Base-by-base conservation (phyloP, 2,888 invertebrate genomes). In the Cephus pygmeus region DNA sequence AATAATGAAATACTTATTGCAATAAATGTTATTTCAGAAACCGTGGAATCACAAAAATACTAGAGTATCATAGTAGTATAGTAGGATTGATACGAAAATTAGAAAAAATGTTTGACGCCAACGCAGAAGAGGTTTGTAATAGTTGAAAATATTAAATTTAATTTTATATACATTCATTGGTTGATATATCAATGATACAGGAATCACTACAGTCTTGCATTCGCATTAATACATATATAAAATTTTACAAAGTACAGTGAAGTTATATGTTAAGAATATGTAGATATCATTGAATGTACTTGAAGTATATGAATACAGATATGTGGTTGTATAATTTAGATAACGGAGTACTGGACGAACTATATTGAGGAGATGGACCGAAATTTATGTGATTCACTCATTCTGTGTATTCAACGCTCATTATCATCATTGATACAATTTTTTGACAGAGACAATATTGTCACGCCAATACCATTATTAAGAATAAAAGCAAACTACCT, bases 341-440 rank as follows among this genome's bases (percentile, higher is more conserved):
- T 96, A 93, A 93, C 94, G 71, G 92, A 93, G 77, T 94, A 96
- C 88, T 97, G 97, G 97, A 92, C 94, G 23, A 93, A 93, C 81
- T 97, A 96, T 90, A 93, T 96, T 0, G 93, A 94, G 86, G 94
- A 95, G 88, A 95, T 96, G 90, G 97, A 97, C 89, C 90, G 92
- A 30, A 93, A 96, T 88, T 91, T 97, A 79, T 95, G 96, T 91
- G 95, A 95, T 88, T 95, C 97, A 0, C 87, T 96, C 73, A 91
- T 94, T 78, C 92, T 94, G 69, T 92, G 94, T 82, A 93, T 95
- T 1, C 94, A 94, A 88, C 93, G 94, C 76, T 94, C 96, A 0
- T 92, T 96, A 89, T 92, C 93, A 82, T 93, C 93, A 82, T 92
- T 95, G 88, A 94, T 93, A 81, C 93, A 93, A 87, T 93, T 93